Evolutionary conservation across 2,797 vertebrate genomes (phyloP).

Genomic region (Micromesistius poutassou): DNA sequence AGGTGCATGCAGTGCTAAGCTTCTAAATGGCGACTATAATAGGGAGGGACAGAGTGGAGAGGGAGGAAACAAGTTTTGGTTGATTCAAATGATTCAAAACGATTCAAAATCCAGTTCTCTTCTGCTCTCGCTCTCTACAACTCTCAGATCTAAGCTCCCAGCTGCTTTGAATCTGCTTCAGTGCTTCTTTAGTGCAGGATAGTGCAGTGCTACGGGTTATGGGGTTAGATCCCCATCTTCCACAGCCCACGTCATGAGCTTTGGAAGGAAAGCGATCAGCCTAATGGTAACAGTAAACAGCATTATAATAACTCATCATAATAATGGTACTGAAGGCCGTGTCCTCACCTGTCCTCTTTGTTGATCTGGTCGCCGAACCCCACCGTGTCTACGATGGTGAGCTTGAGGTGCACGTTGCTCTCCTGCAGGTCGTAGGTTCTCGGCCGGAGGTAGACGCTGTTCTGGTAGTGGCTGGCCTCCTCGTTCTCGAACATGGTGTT

Average conservation of each 20-base stretch:
- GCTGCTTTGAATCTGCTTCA: not conserved
- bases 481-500: conserved; percentile 97
- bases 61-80: not conserved
- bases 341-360: conserved; percentile 93
- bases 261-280: not conserved
- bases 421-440: conserved; percentile 93
- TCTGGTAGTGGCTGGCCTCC: conserved; percentile 94
- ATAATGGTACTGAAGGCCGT: not conserved
- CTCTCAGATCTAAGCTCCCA: no score
- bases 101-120: not conserved
- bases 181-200: not conserved
- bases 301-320: not conserved
- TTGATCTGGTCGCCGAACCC: conserved; percentile 99
- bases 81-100: not conserved
- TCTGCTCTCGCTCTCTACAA: no score
- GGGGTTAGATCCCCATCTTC: not conserved
- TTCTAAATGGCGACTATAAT: not conserved
- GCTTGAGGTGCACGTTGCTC: conserved; percentile 93
- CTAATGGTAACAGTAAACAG: no score
- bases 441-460: conserved; percentile 84
- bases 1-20: not conserved
- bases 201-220: not conserved
- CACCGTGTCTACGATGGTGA: conserved; percentile 94
- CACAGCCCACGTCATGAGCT: not conserved
- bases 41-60: not conserved